These are phyloP conservation scores for Palythoa grandis DNA, from an alignment of 92 coral and sea anemone genomes.

Conservation along the genomic window DNA sequence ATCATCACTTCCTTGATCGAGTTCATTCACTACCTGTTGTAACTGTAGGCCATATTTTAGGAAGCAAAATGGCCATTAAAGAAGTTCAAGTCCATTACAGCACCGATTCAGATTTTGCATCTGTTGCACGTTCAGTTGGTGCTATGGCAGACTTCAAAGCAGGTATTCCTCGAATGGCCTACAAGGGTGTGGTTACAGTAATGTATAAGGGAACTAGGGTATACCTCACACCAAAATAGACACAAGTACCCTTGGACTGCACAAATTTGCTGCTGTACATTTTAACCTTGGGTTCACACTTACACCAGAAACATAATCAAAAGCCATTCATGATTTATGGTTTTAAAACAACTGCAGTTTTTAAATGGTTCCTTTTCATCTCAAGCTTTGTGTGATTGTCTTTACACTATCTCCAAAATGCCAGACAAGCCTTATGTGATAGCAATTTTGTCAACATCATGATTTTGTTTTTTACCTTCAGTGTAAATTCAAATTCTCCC, in stretches of 20 bases:
- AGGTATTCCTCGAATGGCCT: conserved; percentile 88
- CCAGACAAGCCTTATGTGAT: too few relatives aligned
- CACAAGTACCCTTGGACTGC: background rate
- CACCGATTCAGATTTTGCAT: conserved; percentile 62
- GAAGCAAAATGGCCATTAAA: conserved; percentile 34
- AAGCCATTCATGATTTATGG: too few relatives aligned
- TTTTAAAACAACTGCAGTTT: too few relatives aligned
- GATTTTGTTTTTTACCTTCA: too few relatives aligned
- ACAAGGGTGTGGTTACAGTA: conserved; percentile 83
- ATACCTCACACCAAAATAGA: conserved; percentile 64
- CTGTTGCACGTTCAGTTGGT: conserved; percentile 69
- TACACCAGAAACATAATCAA: too few relatives aligned
- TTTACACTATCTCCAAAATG: too few relatives aligned
- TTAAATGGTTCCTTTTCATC: too few relatives aligned
- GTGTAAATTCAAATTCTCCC: too few relatives aligned
- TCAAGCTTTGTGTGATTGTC: too few relatives aligned
- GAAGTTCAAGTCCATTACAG: conserved; percentile 81
- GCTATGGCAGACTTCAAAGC: conserved; percentile 94
- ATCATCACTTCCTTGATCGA: conserved; percentile 59
- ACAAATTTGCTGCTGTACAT: too few relatives aligned
- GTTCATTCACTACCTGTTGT: conserved; percentile 66
- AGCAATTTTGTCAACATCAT: too few relatives aligned
- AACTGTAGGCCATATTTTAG: conserved; percentile 55
- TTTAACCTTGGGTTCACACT: too few relatives aligned
- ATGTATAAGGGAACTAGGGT: conserved; percentile 64